Base-by-base conservation (phyloP, 2,888 invertebrate genomes). In the Aporophyla lueneburgensis region DNA sequence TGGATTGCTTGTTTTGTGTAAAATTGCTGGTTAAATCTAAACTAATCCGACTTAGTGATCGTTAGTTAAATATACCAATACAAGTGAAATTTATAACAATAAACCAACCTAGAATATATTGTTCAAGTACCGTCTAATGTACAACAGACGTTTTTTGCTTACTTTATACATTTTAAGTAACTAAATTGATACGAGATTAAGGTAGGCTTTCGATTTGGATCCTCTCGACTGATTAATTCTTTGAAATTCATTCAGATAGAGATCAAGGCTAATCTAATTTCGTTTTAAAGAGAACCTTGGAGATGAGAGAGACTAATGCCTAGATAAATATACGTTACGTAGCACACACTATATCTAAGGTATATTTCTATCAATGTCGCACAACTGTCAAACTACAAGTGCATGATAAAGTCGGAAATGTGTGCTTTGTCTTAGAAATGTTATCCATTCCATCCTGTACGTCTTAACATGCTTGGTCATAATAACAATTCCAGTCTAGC, bases 141-240 rank as follows among this genome's bases (percentile, higher is more conserved):
- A 14, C 27, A 59, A 56, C 7, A 33, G 9, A 19, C 21, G 12
- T 4, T 33, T 33, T 14, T 53, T 51, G 16, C 51, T 59, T 62
- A 46, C 46, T 58, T 58, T 58, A 56, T 56, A 33, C 0, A 67
- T 21, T 53, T 40, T 16, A 49, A 62, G 7, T 62, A 63, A 53
- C 24, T 10, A 40, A 53, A 58, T 61, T 46, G 19, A 49, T 58
- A 49, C 10, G 6, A 58, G 4, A 77, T 67, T 62, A 10, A 70
- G 62, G 62, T 53, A 51, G 14, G 53, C 16, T 67, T 67, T 62
- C 16, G 71, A 71, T 49, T 62, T 63, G 56, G 27, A 78, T 59
- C 19, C 49, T 24, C 53, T 67, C 24, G 10, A 9, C 51, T 40
- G n/a, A 56, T 71, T 46, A 56, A 21, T 78, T 71, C 27, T 54